Conservation (phyloP, 1,140 invertebrate species). For the Tetramorium simillimum region DNA sequence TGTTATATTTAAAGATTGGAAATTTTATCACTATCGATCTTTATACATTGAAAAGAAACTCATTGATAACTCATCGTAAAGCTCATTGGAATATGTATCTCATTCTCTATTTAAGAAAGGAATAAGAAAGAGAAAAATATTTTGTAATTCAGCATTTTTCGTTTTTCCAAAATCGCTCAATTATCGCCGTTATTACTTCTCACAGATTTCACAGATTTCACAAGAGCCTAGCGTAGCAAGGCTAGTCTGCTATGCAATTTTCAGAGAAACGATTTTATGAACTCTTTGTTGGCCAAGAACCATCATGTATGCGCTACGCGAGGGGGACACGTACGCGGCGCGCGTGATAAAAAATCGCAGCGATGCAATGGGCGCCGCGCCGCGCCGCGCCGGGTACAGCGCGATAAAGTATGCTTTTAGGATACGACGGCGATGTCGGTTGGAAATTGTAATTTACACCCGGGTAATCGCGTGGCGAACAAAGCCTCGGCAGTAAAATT, state of each 20-base stretch:
- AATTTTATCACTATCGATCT: too few species aligned
- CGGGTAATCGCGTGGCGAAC: constrained; percentile 1
- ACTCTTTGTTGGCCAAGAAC: background rate
- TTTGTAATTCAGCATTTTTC: background rate
- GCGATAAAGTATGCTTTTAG: constrained; percentile 31
- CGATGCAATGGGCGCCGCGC: background rate
- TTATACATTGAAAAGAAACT: too few species aligned
- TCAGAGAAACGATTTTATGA: background rate
- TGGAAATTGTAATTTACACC: constrained; percentile 38
- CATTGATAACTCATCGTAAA: too few species aligned
- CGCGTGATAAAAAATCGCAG: constrained; percentile 4
- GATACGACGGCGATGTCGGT: constrained; percentile 9
- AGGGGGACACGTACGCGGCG: background rate
- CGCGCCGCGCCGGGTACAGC: background rate
- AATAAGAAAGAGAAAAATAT: background rate
- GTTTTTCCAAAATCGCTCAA: background rate
- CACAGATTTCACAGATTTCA: background rate
- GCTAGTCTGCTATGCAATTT: background rate
- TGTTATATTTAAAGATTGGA: too few species aligned
- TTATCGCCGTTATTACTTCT: background rate
- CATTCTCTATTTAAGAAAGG: background rate
- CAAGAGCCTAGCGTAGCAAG: too few species aligned
- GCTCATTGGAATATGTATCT: too few species aligned
- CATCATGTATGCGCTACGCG: background rate
- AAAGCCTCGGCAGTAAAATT: constrained; percentile 36